Evolutionary conservation across 2,888 invertebrate species (phyloP), one percentile per base, ranked within the genome.

Genomic region (Platycnemis pennipes): DNA sequence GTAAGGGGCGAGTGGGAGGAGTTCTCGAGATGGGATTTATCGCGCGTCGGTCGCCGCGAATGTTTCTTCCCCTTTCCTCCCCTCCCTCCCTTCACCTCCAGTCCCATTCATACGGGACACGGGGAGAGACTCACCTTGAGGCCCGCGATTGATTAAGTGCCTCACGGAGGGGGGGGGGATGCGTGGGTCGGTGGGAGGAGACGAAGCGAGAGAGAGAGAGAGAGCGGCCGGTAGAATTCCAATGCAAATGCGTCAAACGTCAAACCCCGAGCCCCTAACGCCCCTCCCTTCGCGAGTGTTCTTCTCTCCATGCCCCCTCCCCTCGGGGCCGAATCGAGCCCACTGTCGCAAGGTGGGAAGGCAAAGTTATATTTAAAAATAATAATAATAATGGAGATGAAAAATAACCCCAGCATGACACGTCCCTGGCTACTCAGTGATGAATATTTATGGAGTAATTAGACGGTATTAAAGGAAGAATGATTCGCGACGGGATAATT

Each of bases 161-260:
- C 77, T 13, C 77, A 13, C 77, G 37, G 77, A 37, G n/a, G 63
- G n/a, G 19, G 22, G 19, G 63, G n/a, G n/a, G n/a, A n/a, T n/a
- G n/a, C n/a, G n/a, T n/a, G n/a, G n/a, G n/a, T n/a, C n/a, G n/a
- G n/a, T 22, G 22, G 19, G 63, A 26, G 63, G n/a, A n/a, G n/a
- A 26, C 2, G 22, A 63, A 7, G n/a, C 26, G 31, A 69, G 37
- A 16, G 37, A 37, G 77, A 16, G 37, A 16, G 77, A 37, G 77
- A 37, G 37, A 2, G 77, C 77, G 37, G 13, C 13, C 77, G 37
- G 37, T 31, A 77, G 77, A 77, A 77, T 77, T 77, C 77, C 77
- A 37, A 77, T 77, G 77, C 77, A 77, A 77, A 31, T 77, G 77
- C 37, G 77, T 77, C 77, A 77, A 77, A 77, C 77, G 37, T 77